Base-by-base conservation (phyloP, 2,888 invertebrate species). In the Cordylochernes scorpioides region DNA sequence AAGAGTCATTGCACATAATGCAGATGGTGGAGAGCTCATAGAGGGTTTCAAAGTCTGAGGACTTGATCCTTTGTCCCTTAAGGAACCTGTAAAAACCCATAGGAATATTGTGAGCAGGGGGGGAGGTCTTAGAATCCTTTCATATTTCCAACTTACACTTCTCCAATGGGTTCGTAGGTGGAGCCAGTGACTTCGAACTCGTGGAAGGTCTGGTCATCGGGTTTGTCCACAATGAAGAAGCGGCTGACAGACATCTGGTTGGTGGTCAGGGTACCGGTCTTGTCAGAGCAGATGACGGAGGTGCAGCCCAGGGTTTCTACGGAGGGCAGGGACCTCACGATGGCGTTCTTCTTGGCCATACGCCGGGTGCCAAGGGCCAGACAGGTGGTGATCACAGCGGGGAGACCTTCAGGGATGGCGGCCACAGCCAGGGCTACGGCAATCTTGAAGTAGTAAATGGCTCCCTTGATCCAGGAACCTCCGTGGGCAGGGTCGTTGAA, bases 311-410 rank as follows among this genome's bases (percentile, higher is more conserved):
- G 65, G 42, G 97, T 99, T 62, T 99, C 97, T 30, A 99, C 97
- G 38, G 94, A 94, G 38, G 94, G 94, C 52, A 99, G 64, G 33
- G 91, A 91, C 52, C 97, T 71, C 31, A 99, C 97, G 54, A 99
- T 99, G 46, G 97, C 97, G 59, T 99, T 99, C 67, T 99, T 99
- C 65, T 97, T 94, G 49, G 97, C 97, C 97, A 99, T 99, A 59
- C 97, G 73, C 43, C 97, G 70, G 35, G 97, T 97, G 49, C 58
- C 94, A 49, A 99, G 63, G 55, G 97, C 94, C 47, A 97, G 65
- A 59, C 97, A 97, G 48, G 97, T 99, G 49, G 97, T 99, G 60
- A 99, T 99, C 54, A 99, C 97, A 54, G 97, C 97, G 31, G 97
- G 97, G 44, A 99, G 63, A 71, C 97, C 97, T 64, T 99, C 97